A percentile compares a stretch with the other conserved stretches of the same genome.
Evolutionary conservation across 2,888 invertebrate species (phyloP).

Genomic region (Drosophila recens): DNA sequence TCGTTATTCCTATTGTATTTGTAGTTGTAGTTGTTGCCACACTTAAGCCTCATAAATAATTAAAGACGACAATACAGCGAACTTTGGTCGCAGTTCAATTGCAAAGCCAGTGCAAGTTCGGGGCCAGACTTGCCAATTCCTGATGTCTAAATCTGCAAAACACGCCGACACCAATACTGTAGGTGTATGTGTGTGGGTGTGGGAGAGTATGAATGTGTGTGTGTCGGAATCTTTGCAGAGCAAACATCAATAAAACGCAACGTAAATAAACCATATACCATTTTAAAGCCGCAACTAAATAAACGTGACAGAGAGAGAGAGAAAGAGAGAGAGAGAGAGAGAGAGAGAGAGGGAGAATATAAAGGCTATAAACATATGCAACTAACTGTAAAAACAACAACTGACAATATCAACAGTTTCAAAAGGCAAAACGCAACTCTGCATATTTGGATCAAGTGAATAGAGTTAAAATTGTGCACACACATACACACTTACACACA

Average conservation of each 20-base stretch:
- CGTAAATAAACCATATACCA: conserved; percentile 37
- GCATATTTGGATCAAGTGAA: conserved; percentile 68
- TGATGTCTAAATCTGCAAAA: conserved; percentile 9
- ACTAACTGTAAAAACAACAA: conserved; percentile 40
- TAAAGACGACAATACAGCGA: conserved; percentile 27
- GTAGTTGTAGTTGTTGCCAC: conserved; percentile 11
- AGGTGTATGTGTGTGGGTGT: not conserved
- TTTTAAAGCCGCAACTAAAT: conserved; percentile 46
- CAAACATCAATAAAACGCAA: conserved; percentile 49
- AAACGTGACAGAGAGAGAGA: conserved; percentile 11
- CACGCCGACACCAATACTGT: conserved; percentile 12
- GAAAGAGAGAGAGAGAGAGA: not conserved
- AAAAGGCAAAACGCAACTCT: conserved; percentile 61
- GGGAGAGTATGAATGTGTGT: not conserved
- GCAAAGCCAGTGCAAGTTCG: conserved; percentile 9
- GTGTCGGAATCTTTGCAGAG: conserved; percentile 29
- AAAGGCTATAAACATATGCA: conserved; percentile 62
- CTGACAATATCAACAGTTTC: conserved; percentile 65
- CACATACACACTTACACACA: conserved; percentile 9
- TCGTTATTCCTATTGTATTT: not conserved
- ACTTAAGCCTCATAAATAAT: conserved; percentile 46
- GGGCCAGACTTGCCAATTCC: conserved; percentile 8
- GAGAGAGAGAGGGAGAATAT: not conserved
- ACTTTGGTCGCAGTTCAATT: conserved; percentile 29
- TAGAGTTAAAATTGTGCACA: conserved; percentile 50